These are phyloP conservation scores for Atrichornis clamosus DNA, from an alignment of 2,113 vertebrate genomes.

Conservation along the genomic window DNA sequence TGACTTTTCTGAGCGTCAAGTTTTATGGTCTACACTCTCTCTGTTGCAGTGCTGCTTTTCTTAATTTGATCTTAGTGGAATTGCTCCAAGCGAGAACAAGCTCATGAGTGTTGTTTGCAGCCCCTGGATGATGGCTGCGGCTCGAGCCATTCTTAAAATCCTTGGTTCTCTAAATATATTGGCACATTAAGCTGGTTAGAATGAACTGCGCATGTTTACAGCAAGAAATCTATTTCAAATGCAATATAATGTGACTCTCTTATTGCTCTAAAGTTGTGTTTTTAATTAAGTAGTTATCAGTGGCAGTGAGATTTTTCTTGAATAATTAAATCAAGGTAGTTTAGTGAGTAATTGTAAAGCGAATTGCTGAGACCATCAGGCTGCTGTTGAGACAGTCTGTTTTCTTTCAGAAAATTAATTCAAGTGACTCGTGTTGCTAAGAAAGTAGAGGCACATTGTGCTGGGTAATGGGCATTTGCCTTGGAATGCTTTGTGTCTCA, in stretches of 20 bases:
- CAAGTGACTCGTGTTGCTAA: neutral
- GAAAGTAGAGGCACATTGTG: neutral
- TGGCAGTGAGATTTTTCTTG: conserved; percentile 30
- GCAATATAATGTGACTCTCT: conserved; percentile 14
- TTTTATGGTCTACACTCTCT: neutral
- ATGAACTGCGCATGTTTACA: conserved; percentile 41
- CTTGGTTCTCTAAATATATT: neutral
- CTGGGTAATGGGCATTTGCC: conserved; percentile 13
- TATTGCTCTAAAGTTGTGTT: conserved; percentile 58
- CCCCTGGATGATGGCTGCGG: neutral
- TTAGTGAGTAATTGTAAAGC: conserved; percentile 61
- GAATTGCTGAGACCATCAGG: conserved; percentile 46
- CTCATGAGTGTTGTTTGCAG: neutral
- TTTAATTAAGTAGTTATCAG: conserved; percentile 64
- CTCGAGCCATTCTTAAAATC: conserved; percentile 5
- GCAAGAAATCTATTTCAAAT: conserved; percentile 25
- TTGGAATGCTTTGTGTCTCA: neutral
- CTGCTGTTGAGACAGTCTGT: conserved; percentile 26
- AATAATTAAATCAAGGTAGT: conserved; percentile 69
- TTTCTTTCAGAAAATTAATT: conserved; percentile 52
- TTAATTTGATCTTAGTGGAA: conserved; percentile 13
- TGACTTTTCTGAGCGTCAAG: neutral
- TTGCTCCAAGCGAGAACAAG: neutral
- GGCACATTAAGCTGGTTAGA: conserved; percentile 8
- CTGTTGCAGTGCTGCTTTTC: neutral